Conservation (phyloP, 1,140 invertebrate species). For the Ceratina australensis region DNA sequence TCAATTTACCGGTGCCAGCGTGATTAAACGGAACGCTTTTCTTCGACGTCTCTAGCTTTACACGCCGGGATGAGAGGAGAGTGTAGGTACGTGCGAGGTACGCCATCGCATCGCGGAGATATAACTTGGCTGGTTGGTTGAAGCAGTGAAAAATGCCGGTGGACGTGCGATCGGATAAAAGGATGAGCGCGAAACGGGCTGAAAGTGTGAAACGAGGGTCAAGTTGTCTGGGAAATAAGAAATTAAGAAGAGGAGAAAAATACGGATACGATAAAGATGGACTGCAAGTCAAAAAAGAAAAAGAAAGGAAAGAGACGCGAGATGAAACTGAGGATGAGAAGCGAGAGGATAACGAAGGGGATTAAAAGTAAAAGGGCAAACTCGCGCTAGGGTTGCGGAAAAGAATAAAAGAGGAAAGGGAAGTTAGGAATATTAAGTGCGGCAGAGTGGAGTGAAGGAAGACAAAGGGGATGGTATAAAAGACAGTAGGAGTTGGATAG, state of each 20-base stretch:
- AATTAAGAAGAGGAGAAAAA: neutral
- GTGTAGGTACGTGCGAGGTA: conserved; percentile 10
- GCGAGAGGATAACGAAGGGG: neutral
- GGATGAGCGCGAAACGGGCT: neutral
- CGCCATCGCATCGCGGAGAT: conserved; percentile 29
- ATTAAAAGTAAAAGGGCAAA: conserved; percentile 1
- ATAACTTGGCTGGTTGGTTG: conserved; percentile 51
- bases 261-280: too few relatives aligned
- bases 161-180: conserved; percentile 33
- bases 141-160: conserved; percentile 54
- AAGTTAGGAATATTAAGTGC: conserved; percentile 23
- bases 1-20: conserved; percentile 54
- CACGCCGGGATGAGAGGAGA: neutral
- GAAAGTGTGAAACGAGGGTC: neutral
- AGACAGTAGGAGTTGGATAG: conserved; percentile 19
- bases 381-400: neutral
- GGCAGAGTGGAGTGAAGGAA: neutral
- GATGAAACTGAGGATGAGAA: neutral
- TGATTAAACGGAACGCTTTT: conserved; percentile 59
- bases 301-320: too few relatives aligned
- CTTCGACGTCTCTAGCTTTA: conserved; percentile 18
- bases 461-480: conserved; percentile 12
- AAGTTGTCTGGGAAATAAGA: neutral
- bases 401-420: neutral
- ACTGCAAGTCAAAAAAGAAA: neutral